Conservation (phyloP, 1,140 invertebrate genomes). For the Drosophila orosa region DNA sequence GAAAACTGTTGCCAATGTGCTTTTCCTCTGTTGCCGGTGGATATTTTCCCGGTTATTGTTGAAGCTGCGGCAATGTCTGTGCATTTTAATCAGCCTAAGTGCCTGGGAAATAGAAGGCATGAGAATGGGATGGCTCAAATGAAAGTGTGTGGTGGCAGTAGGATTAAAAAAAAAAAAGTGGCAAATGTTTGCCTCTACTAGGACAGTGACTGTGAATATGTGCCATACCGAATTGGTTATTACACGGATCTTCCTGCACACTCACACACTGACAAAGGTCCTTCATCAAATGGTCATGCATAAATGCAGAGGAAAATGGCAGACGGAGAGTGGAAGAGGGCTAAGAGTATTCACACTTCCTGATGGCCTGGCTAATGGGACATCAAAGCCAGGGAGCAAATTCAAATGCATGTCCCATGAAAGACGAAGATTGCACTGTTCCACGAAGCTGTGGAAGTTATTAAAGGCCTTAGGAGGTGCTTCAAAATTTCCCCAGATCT, state of each 20-base stretch:
- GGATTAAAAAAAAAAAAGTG: slow-evolving; percentile 71
- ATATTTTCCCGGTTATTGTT: slow-evolving; percentile 51
- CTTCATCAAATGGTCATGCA: slow-evolving; percentile 46
- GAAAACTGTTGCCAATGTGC: slow-evolving; percentile 39
- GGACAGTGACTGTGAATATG: slow-evolving; percentile 23
- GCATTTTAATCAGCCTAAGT: slow-evolving; percentile 82
- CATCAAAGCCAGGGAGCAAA: slow-evolving; percentile 11
- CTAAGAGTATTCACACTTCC: slow-evolving; percentile 21
- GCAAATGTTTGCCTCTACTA: slow-evolving; percentile 54
- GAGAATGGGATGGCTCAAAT: slow-evolving; percentile 14
- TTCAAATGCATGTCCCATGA: neutral
- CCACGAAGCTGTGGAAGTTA: neutral
- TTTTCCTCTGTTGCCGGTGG: slow-evolving; percentile 12
- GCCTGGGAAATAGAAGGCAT: slow-evolving; percentile 30
- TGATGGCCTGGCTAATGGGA: slow-evolving; percentile 17
- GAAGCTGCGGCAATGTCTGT: slow-evolving; percentile 53
- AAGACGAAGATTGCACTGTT: slow-evolving; percentile 4
- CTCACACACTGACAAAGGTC: neutral
- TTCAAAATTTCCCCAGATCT: neutral
- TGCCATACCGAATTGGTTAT: slow-evolving; percentile 79
- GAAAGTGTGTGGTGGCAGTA: slow-evolving; percentile 25
- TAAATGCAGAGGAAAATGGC: slow-evolving; percentile 37
- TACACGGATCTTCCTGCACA: slow-evolving; percentile 47
- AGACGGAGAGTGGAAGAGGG: neutral
- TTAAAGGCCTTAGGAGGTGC: neutral